These are phyloP conservation scores for Porites lutea DNA, from an alignment of 64 coral and sea anemone genomes.

Conservation along the genomic window DNA sequence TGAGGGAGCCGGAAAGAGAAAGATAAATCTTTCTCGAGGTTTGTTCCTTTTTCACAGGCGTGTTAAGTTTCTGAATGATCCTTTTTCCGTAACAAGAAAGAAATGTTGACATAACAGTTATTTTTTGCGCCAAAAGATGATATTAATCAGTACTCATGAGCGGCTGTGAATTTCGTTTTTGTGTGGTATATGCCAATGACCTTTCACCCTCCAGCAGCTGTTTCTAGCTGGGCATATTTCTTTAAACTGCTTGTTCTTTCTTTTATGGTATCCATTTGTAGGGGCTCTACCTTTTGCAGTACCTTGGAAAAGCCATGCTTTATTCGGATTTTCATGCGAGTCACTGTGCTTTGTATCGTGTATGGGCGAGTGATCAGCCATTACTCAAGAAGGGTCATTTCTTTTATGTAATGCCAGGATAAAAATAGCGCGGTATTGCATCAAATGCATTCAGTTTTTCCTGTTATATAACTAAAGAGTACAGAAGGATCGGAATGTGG, in stretches of 20 bases:
- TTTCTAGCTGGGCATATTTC: background rate
- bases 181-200: slow-evolving; percentile 11
- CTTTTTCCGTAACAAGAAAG: slow-evolving; percentile 14
- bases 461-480: slow-evolving; percentile 7
- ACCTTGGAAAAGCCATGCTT: background rate
- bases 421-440: slow-evolving; percentile 35
- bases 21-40: background rate
- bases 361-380: background rate
- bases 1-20: background rate
- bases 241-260: background rate
- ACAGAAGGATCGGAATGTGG: background rate
- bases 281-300: background rate
- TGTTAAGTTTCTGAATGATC: slow-evolving; percentile 16
- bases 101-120: background rate
- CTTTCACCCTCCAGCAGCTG: slow-evolving; percentile 42
- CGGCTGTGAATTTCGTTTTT: slow-evolving; percentile 1
- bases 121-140: slow-evolving; percentile 10
- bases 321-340: background rate
- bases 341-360: background rate
- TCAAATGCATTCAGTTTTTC: background rate
- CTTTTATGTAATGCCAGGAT: background rate
- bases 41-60: slow-evolving; percentile 8
- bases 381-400: background rate
- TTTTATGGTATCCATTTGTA: background rate
- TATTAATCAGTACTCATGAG: background rate